Evolutionary conservation across 1,140 invertebrate species (phyloP).

Genomic region (Orius insidiosus): DNA sequence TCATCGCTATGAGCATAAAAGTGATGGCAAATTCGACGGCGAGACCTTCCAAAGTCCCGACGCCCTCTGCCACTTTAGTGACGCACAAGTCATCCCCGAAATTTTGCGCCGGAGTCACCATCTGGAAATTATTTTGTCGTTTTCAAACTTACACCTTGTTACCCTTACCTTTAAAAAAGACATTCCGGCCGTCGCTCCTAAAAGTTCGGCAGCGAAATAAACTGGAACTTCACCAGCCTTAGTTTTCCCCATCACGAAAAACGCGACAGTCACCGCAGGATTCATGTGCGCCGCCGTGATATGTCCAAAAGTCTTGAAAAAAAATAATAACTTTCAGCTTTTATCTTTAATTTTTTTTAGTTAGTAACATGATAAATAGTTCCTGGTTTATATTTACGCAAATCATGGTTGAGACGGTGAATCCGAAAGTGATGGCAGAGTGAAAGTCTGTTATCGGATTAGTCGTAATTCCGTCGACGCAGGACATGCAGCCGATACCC

Average conservation of each 20-base stretch:
- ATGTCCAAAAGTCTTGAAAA: slow-evolving; percentile 25
- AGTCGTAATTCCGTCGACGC: background rate
- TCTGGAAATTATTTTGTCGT: no score
- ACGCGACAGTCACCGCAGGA: slow-evolving; percentile 32
- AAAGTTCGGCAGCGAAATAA: slow-evolving; percentile 29
- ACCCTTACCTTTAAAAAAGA: no score
- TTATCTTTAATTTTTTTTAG: no score
- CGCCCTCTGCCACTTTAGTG: no score
- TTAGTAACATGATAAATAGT: background rate
- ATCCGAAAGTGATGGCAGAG: slow-evolving; percentile 19
- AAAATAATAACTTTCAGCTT: no score
- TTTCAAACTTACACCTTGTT: no score
- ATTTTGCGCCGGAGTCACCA: no score
- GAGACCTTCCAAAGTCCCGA: no score
- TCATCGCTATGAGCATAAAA: slow-evolving; percentile 37
- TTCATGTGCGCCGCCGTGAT: slow-evolving; percentile 29
- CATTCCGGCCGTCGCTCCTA: slow-evolving; percentile 27
- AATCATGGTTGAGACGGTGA: slow-evolving; percentile 19
- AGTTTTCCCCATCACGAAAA: slow-evolving; percentile 30
- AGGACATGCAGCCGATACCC: slow-evolving; percentile 21
- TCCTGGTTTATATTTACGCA: no score
- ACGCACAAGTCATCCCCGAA: no score
- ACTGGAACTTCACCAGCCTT: slow-evolving; percentile 28
- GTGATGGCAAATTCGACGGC: slow-evolving; percentile 43
- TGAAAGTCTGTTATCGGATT: slow-evolving; percentile 13